Percentiles rank a stretch among this genome's conserved stretches.
Conservation (phyloP, 1,140 invertebrate species). For the Drosophila erecta region DNA sequence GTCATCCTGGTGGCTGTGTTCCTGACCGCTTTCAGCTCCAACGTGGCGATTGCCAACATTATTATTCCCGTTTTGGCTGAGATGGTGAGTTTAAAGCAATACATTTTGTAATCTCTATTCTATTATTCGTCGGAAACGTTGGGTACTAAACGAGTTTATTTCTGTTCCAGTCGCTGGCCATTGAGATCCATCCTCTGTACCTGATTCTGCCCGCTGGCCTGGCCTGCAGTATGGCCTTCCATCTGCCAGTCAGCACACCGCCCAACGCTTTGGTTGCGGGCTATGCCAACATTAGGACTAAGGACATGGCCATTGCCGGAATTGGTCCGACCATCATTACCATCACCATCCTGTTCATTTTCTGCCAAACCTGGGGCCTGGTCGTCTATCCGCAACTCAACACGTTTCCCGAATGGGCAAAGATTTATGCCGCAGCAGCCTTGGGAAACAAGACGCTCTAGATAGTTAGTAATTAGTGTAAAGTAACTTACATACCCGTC, state of each 20-base stretch:
- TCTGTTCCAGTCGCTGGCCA: slow-evolving; percentile 85
- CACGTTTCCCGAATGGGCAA: slow-evolving; percentile 84
- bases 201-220: slow-evolving; percentile 94
- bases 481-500: slow-evolving; percentile 14
- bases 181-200: slow-evolving; percentile 92
- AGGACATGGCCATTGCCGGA: slow-evolving; percentile 91
- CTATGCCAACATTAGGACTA: slow-evolving; percentile 90
- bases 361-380: slow-evolving; percentile 89
- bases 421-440: slow-evolving; percentile 23
- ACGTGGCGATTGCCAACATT: slow-evolving; percentile 93
- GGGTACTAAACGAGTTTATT: neutral
- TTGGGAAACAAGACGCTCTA: slow-evolving; percentile 50
- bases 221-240: slow-evolving; percentile 91
- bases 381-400: slow-evolving; percentile 85
- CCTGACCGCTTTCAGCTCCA: slow-evolving; percentile 93
- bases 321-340: slow-evolving; percentile 92
- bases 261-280: slow-evolving; percentile 98
- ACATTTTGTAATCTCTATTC: too few species aligned
- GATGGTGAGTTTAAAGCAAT: slow-evolving; percentile 85
- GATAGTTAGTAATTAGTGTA: slow-evolving; percentile 50
- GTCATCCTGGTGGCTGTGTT: slow-evolving; percentile 86
- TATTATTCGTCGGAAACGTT: too few species aligned
- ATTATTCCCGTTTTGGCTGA: slow-evolving; percentile 92
- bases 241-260: slow-evolving; percentile 90
- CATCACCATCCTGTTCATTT: slow-evolving; percentile 88